These are phyloP conservation scores for Argya squamiceps DNA, from an alignment of 2,797 vertebrate species.

Conservation along the genomic window DNA sequence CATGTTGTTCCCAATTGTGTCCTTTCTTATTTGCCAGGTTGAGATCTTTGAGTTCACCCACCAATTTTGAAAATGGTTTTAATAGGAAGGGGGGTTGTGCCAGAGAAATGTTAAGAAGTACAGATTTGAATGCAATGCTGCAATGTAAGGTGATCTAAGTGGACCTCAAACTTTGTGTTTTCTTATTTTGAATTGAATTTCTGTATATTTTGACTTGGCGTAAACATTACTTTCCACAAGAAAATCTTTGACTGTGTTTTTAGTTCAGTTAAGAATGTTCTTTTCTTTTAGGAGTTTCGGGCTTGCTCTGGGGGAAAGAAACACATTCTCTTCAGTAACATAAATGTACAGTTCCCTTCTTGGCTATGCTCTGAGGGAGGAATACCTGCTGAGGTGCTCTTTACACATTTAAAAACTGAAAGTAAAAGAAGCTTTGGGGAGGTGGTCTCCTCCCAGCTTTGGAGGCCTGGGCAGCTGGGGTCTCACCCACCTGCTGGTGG, in stretches of 20 bases:
- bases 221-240: not conserved
- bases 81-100: not conserved
- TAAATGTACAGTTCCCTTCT: not conserved
- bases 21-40: not conserved
- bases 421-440: not conserved
- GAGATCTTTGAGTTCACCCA: not conserved
- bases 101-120: not conserved
- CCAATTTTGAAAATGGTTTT: not conserved
- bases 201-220: not conserved
- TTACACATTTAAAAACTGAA: not conserved
- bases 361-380: not conserved
- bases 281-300: not conserved
- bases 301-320: not conserved
- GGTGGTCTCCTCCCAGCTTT: not conserved
- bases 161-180: not conserved
- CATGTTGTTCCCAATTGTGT: not conserved
- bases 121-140: not conserved
- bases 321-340: not conserved
- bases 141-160: not conserved
- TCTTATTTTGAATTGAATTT: not conserved
- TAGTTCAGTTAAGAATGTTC: not conserved
- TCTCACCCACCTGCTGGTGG: not conserved
- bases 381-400: not conserved
- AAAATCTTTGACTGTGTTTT: not conserved
- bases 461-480: not conserved